phyloP scores from a whole-genome alignment of 2,888 invertebrate genomes.

The Matsumyia berberina region DNA sequence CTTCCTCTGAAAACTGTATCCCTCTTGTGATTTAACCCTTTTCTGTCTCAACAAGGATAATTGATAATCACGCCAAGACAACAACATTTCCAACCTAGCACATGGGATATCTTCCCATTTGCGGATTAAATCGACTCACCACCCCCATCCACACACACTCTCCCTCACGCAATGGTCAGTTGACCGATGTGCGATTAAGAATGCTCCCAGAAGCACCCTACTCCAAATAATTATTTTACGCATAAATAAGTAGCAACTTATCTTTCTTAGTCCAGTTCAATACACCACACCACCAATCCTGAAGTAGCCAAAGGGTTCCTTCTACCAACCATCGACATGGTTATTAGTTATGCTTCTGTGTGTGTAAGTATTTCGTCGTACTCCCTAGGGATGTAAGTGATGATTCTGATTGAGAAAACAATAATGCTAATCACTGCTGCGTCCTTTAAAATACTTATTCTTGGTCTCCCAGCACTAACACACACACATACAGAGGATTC shows the following conservation, averaged over 20 bases:
- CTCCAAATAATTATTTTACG: conserved; percentile 74
- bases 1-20: conserved; percentile 16
- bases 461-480: conserved; percentile 3
- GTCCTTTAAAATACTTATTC: conserved; percentile 60
- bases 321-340: background rate
- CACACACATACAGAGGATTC: conserved; percentile 22
- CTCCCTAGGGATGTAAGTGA: conserved; percentile 48
- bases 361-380: background rate
- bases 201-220: conserved; percentile 46
- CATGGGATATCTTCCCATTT: conserved; percentile 69
- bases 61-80: conserved; percentile 61
- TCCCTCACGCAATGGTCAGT: conserved; percentile 41
- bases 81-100: conserved; percentile 43
- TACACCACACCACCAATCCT: conserved; percentile 29
- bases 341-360: conserved; percentile 27
- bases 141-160: background rate
- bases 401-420: conserved; percentile 72
- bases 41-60: conserved; percentile 55
- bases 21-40: conserved; percentile 44
- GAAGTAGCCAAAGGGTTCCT: conserved; percentile 50
- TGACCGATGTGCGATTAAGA: conserved; percentile 73
- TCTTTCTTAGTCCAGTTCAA: conserved; percentile 76
- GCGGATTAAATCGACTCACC: conserved; percentile 63
- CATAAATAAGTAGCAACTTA: conserved; percentile 75
- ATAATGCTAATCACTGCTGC: conserved; percentile 72